A percentile compares a stretch with the other conserved stretches of the same genome.
Conservation (phyloP, 2,113 vertebrate genomes). For the Lamprotornis superbus region DNA sequence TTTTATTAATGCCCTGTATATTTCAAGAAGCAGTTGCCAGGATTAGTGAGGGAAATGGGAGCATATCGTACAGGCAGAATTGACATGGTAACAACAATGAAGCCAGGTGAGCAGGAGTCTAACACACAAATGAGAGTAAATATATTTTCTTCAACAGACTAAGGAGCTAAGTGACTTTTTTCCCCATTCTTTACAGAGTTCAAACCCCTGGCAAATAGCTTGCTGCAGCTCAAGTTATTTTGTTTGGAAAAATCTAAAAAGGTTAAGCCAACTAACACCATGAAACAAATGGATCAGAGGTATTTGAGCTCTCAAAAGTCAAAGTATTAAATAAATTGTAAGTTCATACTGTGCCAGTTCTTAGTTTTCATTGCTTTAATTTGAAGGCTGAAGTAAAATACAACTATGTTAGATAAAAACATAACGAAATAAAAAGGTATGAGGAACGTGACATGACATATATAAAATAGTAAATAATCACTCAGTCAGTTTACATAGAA, state of each 20-base stretch:
- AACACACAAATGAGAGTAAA: neutral
- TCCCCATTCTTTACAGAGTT: neutral
- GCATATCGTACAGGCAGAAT: neutral
- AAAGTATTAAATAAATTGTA: conserved; percentile 59
- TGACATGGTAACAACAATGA: neutral
- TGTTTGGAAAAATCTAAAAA: conserved; percentile 53
- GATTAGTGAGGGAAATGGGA: neutral
- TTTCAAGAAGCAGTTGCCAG: neutral
- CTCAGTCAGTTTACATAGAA: neutral
- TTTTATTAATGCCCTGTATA: neutral
- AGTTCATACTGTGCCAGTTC: neutral
- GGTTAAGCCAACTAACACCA: conserved; percentile 57
- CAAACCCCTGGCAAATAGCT: conserved; percentile 31
- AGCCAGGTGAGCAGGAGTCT: neutral
- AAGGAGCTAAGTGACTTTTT: neutral
- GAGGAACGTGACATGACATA: neutral
- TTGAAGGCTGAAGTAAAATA: conserved; percentile 46
- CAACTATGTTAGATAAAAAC: conserved; percentile 15
- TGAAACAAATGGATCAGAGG: conserved; percentile 48
- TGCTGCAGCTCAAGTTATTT: conserved; percentile 12
- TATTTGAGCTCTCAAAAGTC: conserved; percentile 42
- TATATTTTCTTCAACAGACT: neutral
- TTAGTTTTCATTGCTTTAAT: conserved; percentile 56
- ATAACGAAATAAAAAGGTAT: neutral
- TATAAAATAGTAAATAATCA: conserved; percentile 15